Percentiles rank a stretch among this genome's conserved stretches.
These are phyloP conservation scores for Callinectes sapidus DNA, from an alignment of 2,888 invertebrate species.

Conservation along the genomic window DNA sequence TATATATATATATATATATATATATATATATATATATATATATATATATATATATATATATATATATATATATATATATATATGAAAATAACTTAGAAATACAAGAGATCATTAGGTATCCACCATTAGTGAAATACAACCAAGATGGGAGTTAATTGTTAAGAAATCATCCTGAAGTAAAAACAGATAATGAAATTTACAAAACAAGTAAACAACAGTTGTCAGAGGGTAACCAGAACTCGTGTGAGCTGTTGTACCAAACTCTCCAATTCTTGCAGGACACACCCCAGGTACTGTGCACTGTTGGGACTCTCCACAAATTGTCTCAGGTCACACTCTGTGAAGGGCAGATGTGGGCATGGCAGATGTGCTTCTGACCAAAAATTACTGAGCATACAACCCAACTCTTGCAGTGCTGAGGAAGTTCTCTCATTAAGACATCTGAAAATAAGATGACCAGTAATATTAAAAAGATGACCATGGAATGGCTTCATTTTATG, in stretches of 20 bases:
- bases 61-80: constrained; percentile 34
- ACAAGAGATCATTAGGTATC: too few relatives aligned
- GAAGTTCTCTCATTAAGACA: constrained; percentile 41
- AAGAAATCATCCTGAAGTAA: not conserved
- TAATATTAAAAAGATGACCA: not conserved
- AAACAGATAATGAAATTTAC: not conserved
- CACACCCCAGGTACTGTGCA: not conserved
- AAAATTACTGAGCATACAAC: constrained; percentile 43
- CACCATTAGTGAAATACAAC: too few relatives aligned
- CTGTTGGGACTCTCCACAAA: constrained; percentile 18
- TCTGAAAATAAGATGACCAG: constrained; percentile 30
- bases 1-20: constrained; percentile 26
- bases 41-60: constrained; percentile 31
- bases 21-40: constrained; percentile 21
- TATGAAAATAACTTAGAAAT: not conserved
- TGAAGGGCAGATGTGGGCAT: constrained; percentile 53
- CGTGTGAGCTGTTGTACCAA: not conserved
- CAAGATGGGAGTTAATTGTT: not conserved
- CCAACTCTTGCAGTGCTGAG: constrained; percentile 39
- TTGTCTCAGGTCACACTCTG: constrained; percentile 37
- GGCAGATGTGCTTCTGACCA: constrained; percentile 49
- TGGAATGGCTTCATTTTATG: not conserved
- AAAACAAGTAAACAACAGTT: not conserved
- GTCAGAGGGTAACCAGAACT: not conserved
- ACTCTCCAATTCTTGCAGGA: constrained; percentile 20